Percentiles rank a stretch among this genome's conserved stretches.
phyloP scores from a whole-genome alignment of 2,113 vertebrate genomes.

The Redunca redunca region DNA sequence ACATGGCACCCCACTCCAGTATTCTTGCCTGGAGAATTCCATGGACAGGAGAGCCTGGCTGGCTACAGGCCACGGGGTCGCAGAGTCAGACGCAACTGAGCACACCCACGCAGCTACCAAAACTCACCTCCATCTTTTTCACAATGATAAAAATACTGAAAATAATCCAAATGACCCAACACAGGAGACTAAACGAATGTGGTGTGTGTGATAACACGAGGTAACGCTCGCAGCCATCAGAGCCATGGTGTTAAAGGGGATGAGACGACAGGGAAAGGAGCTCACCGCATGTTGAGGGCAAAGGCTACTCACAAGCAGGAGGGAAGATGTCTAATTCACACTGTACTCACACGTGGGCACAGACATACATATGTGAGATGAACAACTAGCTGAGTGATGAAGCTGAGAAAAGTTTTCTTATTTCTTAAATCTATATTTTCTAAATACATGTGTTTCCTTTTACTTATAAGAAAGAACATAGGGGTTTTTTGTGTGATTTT shows the following conservation, averaged over 20 bases:
- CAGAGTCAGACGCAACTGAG: not conserved
- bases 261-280: fast-evolving
- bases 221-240: too few relatives aligned
- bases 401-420: not conserved
- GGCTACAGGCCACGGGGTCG: fast-evolving
- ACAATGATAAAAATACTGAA: not conserved
- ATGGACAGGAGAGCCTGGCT: not conserved
- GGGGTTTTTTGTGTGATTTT: not conserved
- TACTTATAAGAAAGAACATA: not conserved
- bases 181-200: fast-evolving
- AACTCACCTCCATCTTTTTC: not conserved
- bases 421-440: not conserved
- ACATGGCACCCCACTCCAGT: not conserved
- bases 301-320: not conserved
- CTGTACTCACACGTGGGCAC: fast-evolving
- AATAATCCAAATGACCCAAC: not conserved
- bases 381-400: not conserved
- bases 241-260: fast-evolving
- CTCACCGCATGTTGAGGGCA: not conserved
- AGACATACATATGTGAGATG: too few relatives aligned
- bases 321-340: fast-evolving
- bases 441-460: not conserved
- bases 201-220: fast-evolving
- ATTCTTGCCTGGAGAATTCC: not conserved
- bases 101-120: not conserved